A percentile compares a stretch with the other conserved stretches of the same genome.
Conservation (phyloP, 2,797 vertebrate genomes). For the Chaunax sp. region DNA sequence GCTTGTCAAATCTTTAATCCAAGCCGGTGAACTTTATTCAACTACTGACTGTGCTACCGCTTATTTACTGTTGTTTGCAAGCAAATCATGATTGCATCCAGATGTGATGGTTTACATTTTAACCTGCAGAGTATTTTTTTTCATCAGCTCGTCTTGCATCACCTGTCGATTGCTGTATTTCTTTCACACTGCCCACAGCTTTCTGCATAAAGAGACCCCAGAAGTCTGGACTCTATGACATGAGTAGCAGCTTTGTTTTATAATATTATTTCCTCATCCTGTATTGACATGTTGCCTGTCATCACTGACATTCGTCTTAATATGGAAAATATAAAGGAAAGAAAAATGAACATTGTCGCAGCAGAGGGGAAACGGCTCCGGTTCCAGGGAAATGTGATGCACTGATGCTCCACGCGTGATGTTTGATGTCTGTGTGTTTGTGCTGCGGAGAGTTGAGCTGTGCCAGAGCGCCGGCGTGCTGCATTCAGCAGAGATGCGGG, state of each 20-base stretch:
- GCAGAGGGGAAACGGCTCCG: constrained; percentile 26
- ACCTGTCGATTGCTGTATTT: constrained; percentile 66
- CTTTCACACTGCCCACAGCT: constrained; percentile 55
- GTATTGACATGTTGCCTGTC: constrained; percentile 65
- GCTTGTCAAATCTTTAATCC: constrained; percentile 26
- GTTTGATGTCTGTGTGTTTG: constrained; percentile 39
- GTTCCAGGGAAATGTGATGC: constrained; percentile 56
- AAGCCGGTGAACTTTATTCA: constrained; percentile 50
- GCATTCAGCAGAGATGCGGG: constrained; percentile 63
- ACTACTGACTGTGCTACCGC: constrained; percentile 37
- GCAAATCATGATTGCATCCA: constrained; percentile 38
- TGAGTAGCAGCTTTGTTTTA: constrained; percentile 70
- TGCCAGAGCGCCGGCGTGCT: constrained; percentile 55
- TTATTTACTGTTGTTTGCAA: constrained; percentile 43
- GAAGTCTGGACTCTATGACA: constrained; percentile 67
- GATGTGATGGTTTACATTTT: constrained; percentile 46
- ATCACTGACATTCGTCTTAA: constrained; percentile 57
- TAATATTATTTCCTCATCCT: constrained; percentile 59
- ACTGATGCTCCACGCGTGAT: constrained; percentile 41
- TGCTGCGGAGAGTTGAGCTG: constrained; percentile 27
- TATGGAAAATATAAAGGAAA: constrained; percentile 38
- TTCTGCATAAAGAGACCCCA: constrained; percentile 48
- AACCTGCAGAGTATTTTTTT: constrained; percentile 54
- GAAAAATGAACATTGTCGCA: constrained; percentile 39
- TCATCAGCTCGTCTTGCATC: constrained; percentile 63